phyloP scores from a whole-genome alignment of 2,888 invertebrate species.

The Mesorhabditis spiculigera region DNA sequence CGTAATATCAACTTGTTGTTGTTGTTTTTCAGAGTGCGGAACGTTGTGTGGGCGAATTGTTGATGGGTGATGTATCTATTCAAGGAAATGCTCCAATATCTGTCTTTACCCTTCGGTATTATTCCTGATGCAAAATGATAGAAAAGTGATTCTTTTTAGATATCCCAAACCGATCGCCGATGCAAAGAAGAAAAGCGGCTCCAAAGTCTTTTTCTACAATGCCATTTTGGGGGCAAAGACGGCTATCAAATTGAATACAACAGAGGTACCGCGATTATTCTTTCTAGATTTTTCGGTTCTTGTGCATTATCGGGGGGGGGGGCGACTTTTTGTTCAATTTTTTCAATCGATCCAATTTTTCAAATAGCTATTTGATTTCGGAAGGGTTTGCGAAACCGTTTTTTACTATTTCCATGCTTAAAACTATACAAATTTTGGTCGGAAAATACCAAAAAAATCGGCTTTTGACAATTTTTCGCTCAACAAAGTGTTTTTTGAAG shows the following conservation, averaged over 20 bases:
- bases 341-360: too few species aligned
- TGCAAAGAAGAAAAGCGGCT: constrained; percentile 23
- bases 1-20: constrained; percentile 9
- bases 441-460: too few species aligned
- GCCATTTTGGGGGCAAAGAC: constrained; percentile 18
- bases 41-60: constrained; percentile 39
- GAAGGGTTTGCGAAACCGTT: too few species aligned
- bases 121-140: not conserved
- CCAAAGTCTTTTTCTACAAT: constrained; percentile 47
- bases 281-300: too few species aligned
- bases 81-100: constrained; percentile 50
- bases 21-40: constrained; percentile 43
- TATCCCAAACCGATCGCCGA: constrained; percentile 25
- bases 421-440: too few species aligned
- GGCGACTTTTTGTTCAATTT: too few species aligned
- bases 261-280: too few species aligned
- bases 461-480: too few species aligned
- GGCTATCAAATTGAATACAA: constrained; percentile 25
- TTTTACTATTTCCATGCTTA: too few species aligned
- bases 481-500: too few species aligned
- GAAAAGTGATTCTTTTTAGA: constrained; percentile 14
- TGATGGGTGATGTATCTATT: constrained; percentile 26
- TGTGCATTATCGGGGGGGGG: too few species aligned
- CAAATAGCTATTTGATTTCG: too few species aligned
- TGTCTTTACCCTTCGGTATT: constrained; percentile 36